Evolutionary conservation across 1,140 invertebrate genomes (phyloP).

Genomic region (Hylaeus anthracinus): DNA sequence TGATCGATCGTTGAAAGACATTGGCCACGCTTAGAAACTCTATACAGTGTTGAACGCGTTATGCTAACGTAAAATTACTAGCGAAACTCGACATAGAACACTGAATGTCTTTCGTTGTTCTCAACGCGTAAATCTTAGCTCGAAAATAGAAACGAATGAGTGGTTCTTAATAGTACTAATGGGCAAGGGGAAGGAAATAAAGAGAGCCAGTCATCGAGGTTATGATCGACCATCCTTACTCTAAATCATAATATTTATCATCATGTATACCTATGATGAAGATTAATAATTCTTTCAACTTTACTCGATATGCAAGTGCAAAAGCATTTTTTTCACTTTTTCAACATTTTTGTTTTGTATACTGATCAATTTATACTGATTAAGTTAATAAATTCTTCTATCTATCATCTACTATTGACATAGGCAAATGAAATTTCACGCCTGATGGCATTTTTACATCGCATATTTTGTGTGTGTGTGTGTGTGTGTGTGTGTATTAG

Average conservation of each 20-base stretch:
- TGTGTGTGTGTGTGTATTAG: conserved; percentile 17
- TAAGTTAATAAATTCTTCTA: conserved; percentile 74
- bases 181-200: neutral
- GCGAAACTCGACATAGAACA: neutral
- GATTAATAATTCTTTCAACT: conserved; percentile 53
- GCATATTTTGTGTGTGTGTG: neutral
- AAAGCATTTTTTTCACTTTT: conserved; percentile 69
- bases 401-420: conserved; percentile 66
- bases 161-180: conserved; percentile 18
- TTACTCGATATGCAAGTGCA: conserved; percentile 70
- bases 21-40: conserved; percentile 29
- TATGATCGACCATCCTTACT: conserved; percentile 60
- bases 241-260: conserved; percentile 41
- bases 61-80: conserved; percentile 8
- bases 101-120: conserved; percentile 39
- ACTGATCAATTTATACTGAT: conserved; percentile 80
- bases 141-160: conserved; percentile 16
- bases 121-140: conserved; percentile 2
- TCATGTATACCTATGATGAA: conserved; percentile 32
- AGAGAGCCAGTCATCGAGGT: conserved; percentile 32
- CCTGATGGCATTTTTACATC: conserved; percentile 62
- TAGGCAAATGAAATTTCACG: conserved; percentile 69
- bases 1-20: conserved; percentile 52
- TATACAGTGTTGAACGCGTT: neutral
- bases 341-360: conserved; percentile 63